Base-by-base conservation (phyloP, 2,797 vertebrate genomes). In the Clarias platycephalus region DNA sequence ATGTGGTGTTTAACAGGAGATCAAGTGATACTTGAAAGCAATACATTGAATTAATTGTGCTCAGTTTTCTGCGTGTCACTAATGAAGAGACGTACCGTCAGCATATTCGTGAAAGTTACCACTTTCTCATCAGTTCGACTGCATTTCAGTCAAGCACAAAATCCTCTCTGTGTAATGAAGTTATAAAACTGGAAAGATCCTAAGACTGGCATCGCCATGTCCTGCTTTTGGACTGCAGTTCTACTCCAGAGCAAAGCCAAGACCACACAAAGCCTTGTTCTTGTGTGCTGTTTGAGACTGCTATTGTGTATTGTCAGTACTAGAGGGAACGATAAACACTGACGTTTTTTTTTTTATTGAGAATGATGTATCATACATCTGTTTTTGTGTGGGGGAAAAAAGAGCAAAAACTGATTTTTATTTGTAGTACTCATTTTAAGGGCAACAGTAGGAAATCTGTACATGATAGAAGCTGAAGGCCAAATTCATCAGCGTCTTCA, bases 321-420 rank as follows among this genome's bases (percentile, higher is more conserved):
- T 71, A 70, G 64, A 81, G 76, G 34, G 80, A 83, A 82, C 83
- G 82, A 89, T 89, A 87, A 89, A 91, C 87, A 82, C 55, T 22
- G 37, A 5, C 0, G 10, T 49, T 10, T 49, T 86, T 87, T 80
- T 83, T 72, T 78, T 83, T 55, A 80, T 77, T 37, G 49, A 78
- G 76, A 63, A 62, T 49, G 76, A 84, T 66, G 20, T 53, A 24
- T 84, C 82, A 86, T 93, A 91, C 92, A 92, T 91, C 90, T 85
- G 85, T 82, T 74, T 87, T 81, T 86, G 84, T 81, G 76, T 82
- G 83, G 28, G 63, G 66, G 31, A 34, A 85, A 83, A 78, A 88
- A 71, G n/a, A 78, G 76, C 71, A 44, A 80, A 85, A 87, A 85
- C 87, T 87, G 87, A 84, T 86, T 87, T 80, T 86, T 83, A 12